A percentile compares a stretch with the other conserved stretches of the same genome.
Evolutionary conservation across 92 coral and sea anemone species (phyloP).

Genomic region (Pocillopora grandis): DNA sequence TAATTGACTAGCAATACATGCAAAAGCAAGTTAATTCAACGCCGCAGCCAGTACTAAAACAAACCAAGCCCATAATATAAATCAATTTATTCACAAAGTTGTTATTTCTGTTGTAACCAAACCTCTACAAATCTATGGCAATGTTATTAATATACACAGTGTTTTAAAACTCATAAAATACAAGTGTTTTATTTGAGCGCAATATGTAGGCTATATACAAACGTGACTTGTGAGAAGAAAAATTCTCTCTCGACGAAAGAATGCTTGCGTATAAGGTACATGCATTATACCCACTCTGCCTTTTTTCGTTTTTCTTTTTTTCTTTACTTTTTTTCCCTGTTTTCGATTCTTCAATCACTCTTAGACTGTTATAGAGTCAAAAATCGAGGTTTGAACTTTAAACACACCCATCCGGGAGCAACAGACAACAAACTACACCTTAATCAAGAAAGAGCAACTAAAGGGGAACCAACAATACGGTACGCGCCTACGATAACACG

Average conservation of each 20-base stretch:
- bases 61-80: conserved; percentile 22
- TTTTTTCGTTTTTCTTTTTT: background rate
- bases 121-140: conserved; percentile 75
- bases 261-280: conserved; percentile 29
- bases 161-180: conserved; percentile 53
- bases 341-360: conserved; percentile 10
- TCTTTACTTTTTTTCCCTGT: background rate
- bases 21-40: background rate
- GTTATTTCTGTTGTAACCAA: conserved; percentile 68
- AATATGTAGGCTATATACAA: conserved; percentile 43
- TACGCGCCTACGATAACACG: background rate
- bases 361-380: background rate
- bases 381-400: conserved; percentile 17
- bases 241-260: conserved; percentile 29
- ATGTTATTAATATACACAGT: conserved; percentile 65
- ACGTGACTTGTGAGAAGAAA: conserved; percentile 25
- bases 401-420: background rate
- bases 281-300: conserved; percentile 1
- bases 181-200: conserved; percentile 29
- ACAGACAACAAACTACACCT: conserved; percentile 27
- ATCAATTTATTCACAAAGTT: conserved; percentile 75
- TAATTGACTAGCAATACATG: background rate
- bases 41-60: background rate
- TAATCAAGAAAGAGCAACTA: conserved; percentile 39
- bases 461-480: background rate